Conservation (phyloP, 2,113 vertebrate species). For the Mustela nigripes region DNA sequence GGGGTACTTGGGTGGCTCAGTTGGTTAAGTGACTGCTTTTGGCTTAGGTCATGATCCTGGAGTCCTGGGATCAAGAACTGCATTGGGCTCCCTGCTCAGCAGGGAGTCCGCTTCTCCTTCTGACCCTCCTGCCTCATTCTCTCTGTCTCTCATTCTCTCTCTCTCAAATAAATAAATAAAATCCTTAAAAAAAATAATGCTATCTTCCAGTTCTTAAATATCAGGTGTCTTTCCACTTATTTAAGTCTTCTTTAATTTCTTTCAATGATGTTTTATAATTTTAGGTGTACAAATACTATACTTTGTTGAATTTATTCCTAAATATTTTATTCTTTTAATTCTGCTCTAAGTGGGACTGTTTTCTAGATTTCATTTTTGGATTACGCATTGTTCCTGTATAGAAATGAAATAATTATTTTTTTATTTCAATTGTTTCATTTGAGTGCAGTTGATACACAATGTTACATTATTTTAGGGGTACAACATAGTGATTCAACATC, state of each 20-base stretch:
- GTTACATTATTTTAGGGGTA: not conserved
- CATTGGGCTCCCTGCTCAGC: too few species aligned
- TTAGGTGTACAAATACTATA: not conserved
- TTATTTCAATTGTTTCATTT: not conserved
- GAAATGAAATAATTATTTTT: not conserved
- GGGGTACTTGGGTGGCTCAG: too few species aligned
- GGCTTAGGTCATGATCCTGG: too few species aligned
- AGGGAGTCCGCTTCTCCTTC: too few species aligned
- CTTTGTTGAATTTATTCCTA: not conserved
- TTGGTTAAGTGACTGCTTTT: too few species aligned
- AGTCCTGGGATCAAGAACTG: too few species aligned
- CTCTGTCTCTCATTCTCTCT: too few species aligned
- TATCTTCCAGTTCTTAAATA: not conserved
- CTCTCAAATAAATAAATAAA: too few species aligned
- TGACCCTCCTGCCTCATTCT: too few species aligned
- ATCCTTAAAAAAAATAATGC: not conserved
- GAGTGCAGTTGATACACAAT: not conserved
- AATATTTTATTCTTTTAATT: slow-evolving; percentile 10
- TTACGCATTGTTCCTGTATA: not conserved
- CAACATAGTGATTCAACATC: not conserved
- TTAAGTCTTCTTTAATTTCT: slow-evolving; percentile 42
- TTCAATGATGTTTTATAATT: not conserved
- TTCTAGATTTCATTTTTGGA: slow-evolving; percentile 28
- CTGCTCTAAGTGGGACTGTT: not conserved
- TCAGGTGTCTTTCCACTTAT: not conserved